phyloP scores from a whole-genome alignment of 2,888 invertebrate species.

The Apocheima hispidaria region DNA sequence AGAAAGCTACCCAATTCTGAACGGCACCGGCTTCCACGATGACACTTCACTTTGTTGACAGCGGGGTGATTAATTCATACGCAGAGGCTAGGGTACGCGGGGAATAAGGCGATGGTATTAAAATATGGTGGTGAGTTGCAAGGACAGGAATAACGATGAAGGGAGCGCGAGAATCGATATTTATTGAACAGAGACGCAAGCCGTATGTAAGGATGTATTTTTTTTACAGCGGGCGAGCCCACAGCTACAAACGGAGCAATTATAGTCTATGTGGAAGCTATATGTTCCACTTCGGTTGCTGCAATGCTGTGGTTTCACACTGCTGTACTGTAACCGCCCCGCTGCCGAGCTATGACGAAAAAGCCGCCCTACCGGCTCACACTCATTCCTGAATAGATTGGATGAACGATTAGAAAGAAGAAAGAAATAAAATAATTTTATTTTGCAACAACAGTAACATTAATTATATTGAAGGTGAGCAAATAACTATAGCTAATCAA shows the following conservation, averaged over 20 bases:
- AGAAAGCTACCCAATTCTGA: slow-evolving; percentile 47
- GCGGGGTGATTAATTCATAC: slow-evolving; percentile 73
- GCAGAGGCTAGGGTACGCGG: slow-evolving; percentile 37
- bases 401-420: too few species aligned
- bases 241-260: neutral
- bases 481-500: too few species aligned
- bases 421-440: too few species aligned
- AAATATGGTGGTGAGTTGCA: slow-evolving; percentile 23
- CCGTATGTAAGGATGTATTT: neutral
- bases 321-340: too few species aligned
- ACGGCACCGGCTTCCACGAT: slow-evolving; percentile 58
- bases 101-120: slow-evolving; percentile 48
- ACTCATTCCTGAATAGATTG: too few species aligned
- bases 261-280: neutral
- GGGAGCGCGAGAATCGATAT: slow-evolving; percentile 7
- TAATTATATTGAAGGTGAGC: too few species aligned
- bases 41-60: slow-evolving; percentile 76
- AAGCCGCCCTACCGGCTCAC: too few species aligned
- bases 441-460: too few species aligned
- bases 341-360: too few species aligned
- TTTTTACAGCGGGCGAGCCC: neutral
- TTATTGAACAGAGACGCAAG: slow-evolving; percentile 5
- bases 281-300: neutral
- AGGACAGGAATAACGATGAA: slow-evolving; percentile 10
- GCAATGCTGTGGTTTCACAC: too few species aligned